Conservation (phyloP, 1,140 invertebrate genomes). For the Callitettix versicolor region DNA sequence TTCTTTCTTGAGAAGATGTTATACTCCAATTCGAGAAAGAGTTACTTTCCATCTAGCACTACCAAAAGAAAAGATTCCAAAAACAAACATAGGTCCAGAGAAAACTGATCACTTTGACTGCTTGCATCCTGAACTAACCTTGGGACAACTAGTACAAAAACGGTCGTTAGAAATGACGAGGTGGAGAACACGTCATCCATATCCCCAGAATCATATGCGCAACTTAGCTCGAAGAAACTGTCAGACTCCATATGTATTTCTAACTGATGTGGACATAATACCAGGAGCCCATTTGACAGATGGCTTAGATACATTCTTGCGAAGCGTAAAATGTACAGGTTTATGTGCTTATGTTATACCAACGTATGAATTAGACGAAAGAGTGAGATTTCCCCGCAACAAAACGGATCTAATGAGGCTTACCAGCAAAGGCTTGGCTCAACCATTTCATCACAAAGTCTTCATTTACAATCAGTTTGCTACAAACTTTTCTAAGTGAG, state of each 20-base stretch:
- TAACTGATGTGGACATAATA: constrained; percentile 78
- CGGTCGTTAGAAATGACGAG: constrained; percentile 40
- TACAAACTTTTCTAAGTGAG: constrained; percentile 83
- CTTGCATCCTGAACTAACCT: constrained; percentile 46
- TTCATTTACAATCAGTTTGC: constrained; percentile 88
- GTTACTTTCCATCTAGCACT: constrained; percentile 61
- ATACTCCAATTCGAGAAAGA: constrained; percentile 51
- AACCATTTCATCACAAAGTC: constrained; percentile 86
- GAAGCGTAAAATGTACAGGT: constrained; percentile 32
- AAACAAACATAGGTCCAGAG: constrained; percentile 32
- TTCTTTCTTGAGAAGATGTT: constrained; percentile 62
- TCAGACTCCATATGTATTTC: constrained; percentile 63
- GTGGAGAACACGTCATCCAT: constrained; percentile 61
- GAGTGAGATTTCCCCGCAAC: constrained; percentile 62
- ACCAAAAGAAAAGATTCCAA: constrained; percentile 40
- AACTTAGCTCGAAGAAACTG: constrained; percentile 78
- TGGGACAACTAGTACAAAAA: constrained; percentile 41
- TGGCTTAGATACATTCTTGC: constrained; percentile 57
- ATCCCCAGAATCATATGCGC: constrained; percentile 77
- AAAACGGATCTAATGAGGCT: constrained; percentile 66
- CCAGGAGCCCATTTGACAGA: constrained; percentile 56
- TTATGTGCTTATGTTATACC: constrained; percentile 85
- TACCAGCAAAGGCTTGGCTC: constrained; percentile 60
- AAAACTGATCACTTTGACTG: constrained; percentile 43
- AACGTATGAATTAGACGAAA: constrained; percentile 75